Base-by-base conservation (phyloP, 2,888 invertebrate genomes). In the Atethmia centrago region DNA sequence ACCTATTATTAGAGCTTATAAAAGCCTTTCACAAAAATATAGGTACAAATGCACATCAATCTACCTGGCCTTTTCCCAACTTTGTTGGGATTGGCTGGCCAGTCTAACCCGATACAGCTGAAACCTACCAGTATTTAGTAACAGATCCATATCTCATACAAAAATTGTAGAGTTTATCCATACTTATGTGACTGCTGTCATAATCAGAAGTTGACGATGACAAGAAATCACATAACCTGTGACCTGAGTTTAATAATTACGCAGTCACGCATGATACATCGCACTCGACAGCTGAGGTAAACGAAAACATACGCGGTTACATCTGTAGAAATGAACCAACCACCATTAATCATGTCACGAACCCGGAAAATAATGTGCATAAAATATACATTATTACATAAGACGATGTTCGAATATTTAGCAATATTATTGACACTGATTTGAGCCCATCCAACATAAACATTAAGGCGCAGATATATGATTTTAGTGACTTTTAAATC, bases 161-260 rank as follows among this genome's bases (percentile, higher is more conserved):
- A 10, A 42, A 10, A 16, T 8, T 3, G 2, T 16, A 25, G 14
- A 1, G 9, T 5, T 25, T 25, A 25, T 7, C 5, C 9, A 16
- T n/a, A 28, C 12, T 47, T 47, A 40, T 19, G 3, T 4, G 21
- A 64, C 5, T 16, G 19, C 25, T 65, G 16, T 42, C 47, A 64
- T 40, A 28, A 28, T n/a, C 47, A 36, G 19, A 49, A 45, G 47
- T 25, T 21, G 12, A 21, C 2, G 31, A 31, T 45, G n/a, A 56
- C 65, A 45, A 59, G 55, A 42, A 47, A 21, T 51, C 53, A 28
- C n/a, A 36, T 61, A 25, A 79, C 49, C 28, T 58, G 3, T 47
- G 31, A 59, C 49, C 63, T 12, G 58, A 9, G 9, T 7, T 40
- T 5, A 40, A 40, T 36, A 36, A 9, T n/a, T 28, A 16, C 40